phyloP scores from a whole-genome alignment of 1,140 invertebrate species.

The Thalassaphorura encarpata region DNA sequence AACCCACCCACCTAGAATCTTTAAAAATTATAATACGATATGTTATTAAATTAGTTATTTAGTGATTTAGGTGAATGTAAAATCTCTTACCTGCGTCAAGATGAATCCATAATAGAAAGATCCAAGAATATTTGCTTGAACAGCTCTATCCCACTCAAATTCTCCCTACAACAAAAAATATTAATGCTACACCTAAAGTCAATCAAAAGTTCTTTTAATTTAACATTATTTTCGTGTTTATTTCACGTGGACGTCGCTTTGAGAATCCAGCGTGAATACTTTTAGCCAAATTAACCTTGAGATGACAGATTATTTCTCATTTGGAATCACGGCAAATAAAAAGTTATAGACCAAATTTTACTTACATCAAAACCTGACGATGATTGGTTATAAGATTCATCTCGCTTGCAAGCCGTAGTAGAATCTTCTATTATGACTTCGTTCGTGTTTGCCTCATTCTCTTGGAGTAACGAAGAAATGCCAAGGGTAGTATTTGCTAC shows the following conservation, averaged over 20 bases:
- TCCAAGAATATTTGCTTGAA: constrained; percentile 38
- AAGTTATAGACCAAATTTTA: not conserved
- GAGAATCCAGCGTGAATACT: too few relatives aligned
- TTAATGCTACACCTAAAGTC: too few relatives aligned
- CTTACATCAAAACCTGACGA: not conserved
- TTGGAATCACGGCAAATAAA: not conserved
- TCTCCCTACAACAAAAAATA: constrained; percentile 31
- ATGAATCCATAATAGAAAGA: constrained; percentile 42
- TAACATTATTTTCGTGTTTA: not conserved
- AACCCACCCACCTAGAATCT: constrained; percentile 40
- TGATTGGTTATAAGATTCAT: not conserved
- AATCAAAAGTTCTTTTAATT: too few relatives aligned
- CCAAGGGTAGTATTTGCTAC: not conserved
- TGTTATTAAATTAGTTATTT: not conserved
- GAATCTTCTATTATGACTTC: not conserved
- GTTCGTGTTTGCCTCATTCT: not conserved
- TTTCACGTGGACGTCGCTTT: too few relatives aligned
- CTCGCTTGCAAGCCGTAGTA: not conserved
- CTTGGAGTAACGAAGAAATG: not conserved
- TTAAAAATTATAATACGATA: too few relatives aligned
- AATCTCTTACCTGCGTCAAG: constrained; percentile 37
- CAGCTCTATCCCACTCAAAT: constrained; percentile 36
- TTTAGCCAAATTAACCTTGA: too few relatives aligned
- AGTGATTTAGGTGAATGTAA: not conserved
- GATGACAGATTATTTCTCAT: too few relatives aligned